These are phyloP conservation scores for Cygnus olor DNA, from an alignment of 2,797 vertebrate genomes.

Conservation along the genomic window DNA sequence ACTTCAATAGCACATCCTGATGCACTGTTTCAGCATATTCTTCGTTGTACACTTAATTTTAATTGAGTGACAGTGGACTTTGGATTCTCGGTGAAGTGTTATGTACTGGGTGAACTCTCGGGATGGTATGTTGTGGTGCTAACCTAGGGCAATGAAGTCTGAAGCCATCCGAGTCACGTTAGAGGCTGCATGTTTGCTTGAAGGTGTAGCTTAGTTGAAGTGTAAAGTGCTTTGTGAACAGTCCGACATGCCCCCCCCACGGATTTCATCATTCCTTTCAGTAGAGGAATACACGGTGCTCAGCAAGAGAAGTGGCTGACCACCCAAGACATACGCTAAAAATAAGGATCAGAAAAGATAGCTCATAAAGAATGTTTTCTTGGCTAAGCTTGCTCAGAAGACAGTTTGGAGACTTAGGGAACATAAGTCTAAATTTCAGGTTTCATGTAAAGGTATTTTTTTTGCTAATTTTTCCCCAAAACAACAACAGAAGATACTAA, in stretches of 20 bases:
- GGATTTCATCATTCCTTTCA: background rate
- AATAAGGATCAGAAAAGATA: background rate
- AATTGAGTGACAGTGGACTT: background rate
- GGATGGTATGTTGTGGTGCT: background rate
- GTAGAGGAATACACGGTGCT: rapidly evolving
- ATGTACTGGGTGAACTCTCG: background rate
- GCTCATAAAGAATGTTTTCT: background rate
- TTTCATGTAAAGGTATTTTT: background rate
- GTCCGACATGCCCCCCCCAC: background rate
- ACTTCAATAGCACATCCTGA: background rate
- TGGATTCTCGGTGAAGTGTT: rapidly evolving
- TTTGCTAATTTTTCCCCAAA: background rate
- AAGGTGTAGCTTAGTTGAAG: background rate
- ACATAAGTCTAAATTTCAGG: background rate
- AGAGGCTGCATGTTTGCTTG: background rate
- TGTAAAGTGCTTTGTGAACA: background rate
- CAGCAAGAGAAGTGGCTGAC: background rate
- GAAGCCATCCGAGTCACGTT: background rate
- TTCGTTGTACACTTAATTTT: background rate
- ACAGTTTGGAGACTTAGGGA: background rate
- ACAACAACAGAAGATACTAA: background rate
- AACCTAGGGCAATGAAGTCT: background rate
- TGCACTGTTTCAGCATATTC: background rate
- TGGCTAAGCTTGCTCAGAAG: background rate
- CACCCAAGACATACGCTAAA: background rate